phyloP scores from a whole-genome alignment of 2,113 vertebrate species.

The Acanthochromis polyacanthus region DNA sequence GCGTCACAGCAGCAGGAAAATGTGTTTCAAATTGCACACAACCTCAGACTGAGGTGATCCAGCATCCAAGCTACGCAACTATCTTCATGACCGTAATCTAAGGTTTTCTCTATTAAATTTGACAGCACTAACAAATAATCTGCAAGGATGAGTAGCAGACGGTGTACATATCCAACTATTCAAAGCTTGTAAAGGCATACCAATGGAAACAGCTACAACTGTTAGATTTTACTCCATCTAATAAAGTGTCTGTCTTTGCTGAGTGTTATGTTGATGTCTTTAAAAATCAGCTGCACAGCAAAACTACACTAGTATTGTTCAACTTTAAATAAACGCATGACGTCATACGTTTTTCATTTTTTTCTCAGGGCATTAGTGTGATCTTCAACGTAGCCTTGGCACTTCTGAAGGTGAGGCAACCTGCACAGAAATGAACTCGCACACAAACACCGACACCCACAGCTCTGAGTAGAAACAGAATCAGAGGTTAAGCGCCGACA shows the following conservation, averaged over 20 bases:
- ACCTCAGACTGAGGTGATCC: neutral
- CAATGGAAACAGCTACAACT: no score
- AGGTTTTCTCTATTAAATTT: neutral
- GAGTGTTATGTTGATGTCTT: no score
- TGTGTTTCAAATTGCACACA: constrained; percentile 18
- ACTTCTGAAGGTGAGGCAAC: constrained; percentile 90
- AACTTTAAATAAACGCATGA: no score
- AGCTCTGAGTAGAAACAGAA: constrained; percentile 30
- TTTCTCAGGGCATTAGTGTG: constrained; percentile 94
- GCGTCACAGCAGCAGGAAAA: constrained; percentile 5
- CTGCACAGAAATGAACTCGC: neutral
- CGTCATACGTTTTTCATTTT: neutral
- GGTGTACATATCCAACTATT: neutral
- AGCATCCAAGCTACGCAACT: neutral
- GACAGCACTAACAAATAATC: constrained; percentile 5
- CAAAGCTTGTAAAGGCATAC: neutral
- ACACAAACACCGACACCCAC: neutral
- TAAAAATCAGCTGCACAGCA: no score
- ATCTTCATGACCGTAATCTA: constrained; percentile 2
- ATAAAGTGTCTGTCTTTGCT: no score
- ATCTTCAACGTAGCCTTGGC: constrained; percentile 98
- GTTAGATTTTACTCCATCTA: no score
- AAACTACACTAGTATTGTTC: no score
- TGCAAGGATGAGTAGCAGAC: neutral
- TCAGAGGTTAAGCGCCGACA: neutral